A percentile compares a stretch with the other conserved stretches of the same genome.
Conservation (phyloP, 2,797 vertebrate genomes). For the Bufotes viridis region DNA sequence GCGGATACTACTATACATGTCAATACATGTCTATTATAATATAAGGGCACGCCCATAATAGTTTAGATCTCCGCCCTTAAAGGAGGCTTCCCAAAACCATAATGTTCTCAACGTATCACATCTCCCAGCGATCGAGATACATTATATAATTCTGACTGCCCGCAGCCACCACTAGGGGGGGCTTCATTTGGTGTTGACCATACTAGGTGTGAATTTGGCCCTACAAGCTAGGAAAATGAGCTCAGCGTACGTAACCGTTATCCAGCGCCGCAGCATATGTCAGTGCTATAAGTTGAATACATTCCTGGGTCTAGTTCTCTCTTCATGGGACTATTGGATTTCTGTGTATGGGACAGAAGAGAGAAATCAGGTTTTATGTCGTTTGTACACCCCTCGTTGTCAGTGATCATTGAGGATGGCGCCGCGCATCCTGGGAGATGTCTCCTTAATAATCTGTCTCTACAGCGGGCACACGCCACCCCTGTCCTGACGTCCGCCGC, state of each 20-base stretch:
- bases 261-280: too few species aligned
- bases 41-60: background rate
- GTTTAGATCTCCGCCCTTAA: background rate
- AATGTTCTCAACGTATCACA: too few species aligned
- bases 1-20: too few species aligned
- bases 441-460: background rate
- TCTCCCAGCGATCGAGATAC: too few species aligned
- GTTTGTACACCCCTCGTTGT: background rate
- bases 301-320: background rate
- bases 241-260: background rate
- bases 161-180: background rate
- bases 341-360: background rate
- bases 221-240: background rate
- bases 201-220: too few species aligned
- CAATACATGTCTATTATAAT: background rate
- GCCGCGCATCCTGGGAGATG: background rate
- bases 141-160: background rate
- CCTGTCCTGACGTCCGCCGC: background rate
- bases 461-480: background rate
- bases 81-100: too few species aligned
- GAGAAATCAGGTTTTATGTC: background rate
- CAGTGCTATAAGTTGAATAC: too few species aligned
- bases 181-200: background rate
- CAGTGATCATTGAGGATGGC: background rate
- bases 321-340: background rate